phyloP scores from a whole-genome alignment of 2,113 vertebrate genomes.

The Myotis davidii region DNA sequence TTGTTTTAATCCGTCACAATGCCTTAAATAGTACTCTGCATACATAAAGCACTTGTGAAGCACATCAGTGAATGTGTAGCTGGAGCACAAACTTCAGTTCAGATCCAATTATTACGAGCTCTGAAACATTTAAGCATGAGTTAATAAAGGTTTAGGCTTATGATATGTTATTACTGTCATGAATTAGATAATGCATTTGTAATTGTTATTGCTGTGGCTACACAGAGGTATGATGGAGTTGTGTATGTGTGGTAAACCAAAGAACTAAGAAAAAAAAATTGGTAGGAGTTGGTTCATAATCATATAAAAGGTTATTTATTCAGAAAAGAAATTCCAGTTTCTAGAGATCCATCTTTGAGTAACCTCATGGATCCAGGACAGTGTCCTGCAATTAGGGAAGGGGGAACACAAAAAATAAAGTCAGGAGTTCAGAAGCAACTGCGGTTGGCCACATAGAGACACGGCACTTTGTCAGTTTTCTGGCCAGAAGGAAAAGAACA shows the following conservation, averaged over 20 bases:
- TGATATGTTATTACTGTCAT: slow-evolving; percentile 1
- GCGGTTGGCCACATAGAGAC: neutral
- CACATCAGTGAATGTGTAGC: neutral
- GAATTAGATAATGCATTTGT: neutral
- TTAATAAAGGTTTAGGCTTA: neutral
- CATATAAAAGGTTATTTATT: neutral
- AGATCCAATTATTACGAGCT: neutral
- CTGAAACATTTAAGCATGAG: slow-evolving; percentile 1
- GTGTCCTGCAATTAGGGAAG: too few relatives aligned
- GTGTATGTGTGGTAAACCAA: too few relatives aligned
- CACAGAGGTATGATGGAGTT: neutral
- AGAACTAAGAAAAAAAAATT: too few relatives aligned
- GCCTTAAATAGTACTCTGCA: neutral
- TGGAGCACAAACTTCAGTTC: neutral
- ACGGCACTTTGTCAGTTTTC: neutral
- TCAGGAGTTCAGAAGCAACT: neutral
- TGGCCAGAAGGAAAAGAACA: neutral
- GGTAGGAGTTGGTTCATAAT: neutral
- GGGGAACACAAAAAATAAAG: neutral
- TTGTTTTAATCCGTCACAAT: neutral
- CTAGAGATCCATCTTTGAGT: neutral
- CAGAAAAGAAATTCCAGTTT: neutral
- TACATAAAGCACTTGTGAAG: neutral
- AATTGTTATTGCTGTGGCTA: neutral
- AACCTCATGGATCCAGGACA: neutral